Evolutionary conservation across 2,797 vertebrate genomes (phyloP), one percentile per base, ranked within the genome.

Genomic region (Malacoctenus gilli): DNA sequence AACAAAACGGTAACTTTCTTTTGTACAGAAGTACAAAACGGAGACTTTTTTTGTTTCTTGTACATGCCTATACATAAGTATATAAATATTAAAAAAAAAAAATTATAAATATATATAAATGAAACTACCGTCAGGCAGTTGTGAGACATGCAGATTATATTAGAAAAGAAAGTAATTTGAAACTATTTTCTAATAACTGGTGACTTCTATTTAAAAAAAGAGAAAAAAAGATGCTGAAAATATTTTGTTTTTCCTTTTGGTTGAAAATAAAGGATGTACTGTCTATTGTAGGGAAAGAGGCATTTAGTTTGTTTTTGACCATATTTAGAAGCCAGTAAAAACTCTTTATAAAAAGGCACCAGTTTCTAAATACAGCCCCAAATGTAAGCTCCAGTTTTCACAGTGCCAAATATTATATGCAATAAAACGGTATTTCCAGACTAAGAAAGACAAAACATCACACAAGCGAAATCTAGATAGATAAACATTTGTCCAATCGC

Each of bases 161-260:
- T 91, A 93, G 85, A 90, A 86, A 87, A 80, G 59, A 89, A 89
- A 94, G 88, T 89, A 88, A 92, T 90, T 93, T 91, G 88, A 91
- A 94, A 94, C 89, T 95, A 94, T 96, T 97, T 98, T 96, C 93
- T 95, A 95, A 94, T 93, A 94, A 94, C 91, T 92, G 89, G 91
- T 93, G 93, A 94, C 90, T 94, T 95, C 88, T 94, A 94, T 95
- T 95, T 92, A 93, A 94, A 91, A 62, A 94, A 90, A 21, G 54
- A 42, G 59, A 83, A 75, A 52, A 75, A 66, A 84, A 80, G 83
- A n/a, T n/a, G 71, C 82, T 78, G 86, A 69, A 82, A 91, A 83
- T 83, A 28, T 88, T 77, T 83, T 90, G 84, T 87, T 87, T 39
- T 37, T 30, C n/a, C n/a, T n/a, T n/a, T 87, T 89, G 72, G 84